A percentile compares a stretch with the other conserved stretches of the same genome.
Evolutionary conservation across 2,797 vertebrate genomes (phyloP).

Genomic region (Pachyuromys duprasi): DNA sequence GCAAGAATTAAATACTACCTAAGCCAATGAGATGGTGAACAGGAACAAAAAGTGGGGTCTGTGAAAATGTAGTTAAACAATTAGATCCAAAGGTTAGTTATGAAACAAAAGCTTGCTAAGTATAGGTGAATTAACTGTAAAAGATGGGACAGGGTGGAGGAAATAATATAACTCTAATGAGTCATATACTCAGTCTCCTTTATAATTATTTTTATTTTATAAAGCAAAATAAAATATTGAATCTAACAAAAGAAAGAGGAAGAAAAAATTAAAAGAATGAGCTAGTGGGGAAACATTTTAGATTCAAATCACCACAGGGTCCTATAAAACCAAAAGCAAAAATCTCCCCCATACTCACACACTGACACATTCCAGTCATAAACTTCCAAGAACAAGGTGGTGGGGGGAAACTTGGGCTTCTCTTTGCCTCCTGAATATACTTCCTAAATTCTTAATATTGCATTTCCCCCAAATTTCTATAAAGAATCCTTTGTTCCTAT

Average conservation of each 20-base stretch:
- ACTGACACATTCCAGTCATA: not conserved
- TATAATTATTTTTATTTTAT: not conserved
- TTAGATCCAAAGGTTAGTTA: slow-evolving; percentile 12
- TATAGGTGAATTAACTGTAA: not conserved
- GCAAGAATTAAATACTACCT: slow-evolving; percentile 10
- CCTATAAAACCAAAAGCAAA: not conserved
- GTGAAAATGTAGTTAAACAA: not conserved
- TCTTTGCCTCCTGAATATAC: not conserved
- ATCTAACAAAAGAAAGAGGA: not conserved
- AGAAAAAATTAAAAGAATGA: not conserved
- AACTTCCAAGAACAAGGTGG: not conserved
- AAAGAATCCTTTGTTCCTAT: not conserved
- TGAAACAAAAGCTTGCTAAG: not conserved
- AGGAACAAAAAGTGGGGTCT: not conserved
- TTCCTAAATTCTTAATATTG: no score
- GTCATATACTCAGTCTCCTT: not conserved
- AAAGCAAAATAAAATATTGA: not conserved
- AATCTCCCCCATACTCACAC: rapidly evolving
- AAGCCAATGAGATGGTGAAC: slow-evolving; percentile 5
- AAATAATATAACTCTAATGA: not conserved
- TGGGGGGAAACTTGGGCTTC: not conserved
- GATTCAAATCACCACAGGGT: not conserved
- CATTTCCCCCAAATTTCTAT: not conserved
- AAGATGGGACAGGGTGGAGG: not conserved
- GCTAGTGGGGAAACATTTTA: not conserved